Percentiles rank a stretch among this genome's conserved stretches.
phyloP scores from a whole-genome alignment of 2,113 vertebrate genomes.

The human region DNA sequence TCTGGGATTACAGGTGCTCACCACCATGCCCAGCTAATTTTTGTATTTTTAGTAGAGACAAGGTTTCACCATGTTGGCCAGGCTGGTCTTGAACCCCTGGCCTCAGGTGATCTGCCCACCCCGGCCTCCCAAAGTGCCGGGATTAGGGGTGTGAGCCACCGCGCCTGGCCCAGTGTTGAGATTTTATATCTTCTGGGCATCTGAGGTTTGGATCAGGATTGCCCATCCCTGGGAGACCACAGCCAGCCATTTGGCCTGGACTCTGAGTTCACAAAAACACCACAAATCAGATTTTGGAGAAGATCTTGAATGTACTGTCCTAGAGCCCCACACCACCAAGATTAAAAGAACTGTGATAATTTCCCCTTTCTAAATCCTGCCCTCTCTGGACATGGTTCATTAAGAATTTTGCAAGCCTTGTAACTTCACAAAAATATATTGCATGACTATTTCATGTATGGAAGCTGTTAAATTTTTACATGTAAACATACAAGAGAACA shows the following conservation, averaged over 20 bases:
- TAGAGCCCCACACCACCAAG: background rate
- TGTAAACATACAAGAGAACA: background rate
- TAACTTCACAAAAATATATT: background rate
- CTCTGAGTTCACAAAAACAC: accelerated
- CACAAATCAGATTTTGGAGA: background rate
- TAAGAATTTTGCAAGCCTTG: accelerated
- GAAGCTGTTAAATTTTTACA: background rate
- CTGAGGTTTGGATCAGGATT: accelerated
- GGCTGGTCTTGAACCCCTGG: too few species aligned
- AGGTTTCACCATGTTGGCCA: too few species aligned
- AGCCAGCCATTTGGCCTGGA: accelerated
- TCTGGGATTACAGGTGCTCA: too few species aligned
- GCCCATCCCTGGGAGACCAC: background rate
- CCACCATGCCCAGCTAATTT: too few species aligned
- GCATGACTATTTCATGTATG: too few species aligned
- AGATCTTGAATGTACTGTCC: background rate
- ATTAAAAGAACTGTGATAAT: background rate
- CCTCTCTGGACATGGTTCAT: accelerated
- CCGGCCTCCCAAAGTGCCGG: too few species aligned
- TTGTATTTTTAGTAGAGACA: too few species aligned
- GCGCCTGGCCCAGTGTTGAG: accelerated
- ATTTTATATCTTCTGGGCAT: background rate
- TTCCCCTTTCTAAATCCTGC: accelerated
- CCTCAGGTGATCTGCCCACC: too few species aligned
- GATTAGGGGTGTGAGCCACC: too few species aligned